Base-by-base conservation (phyloP, 2,888 invertebrate species). In the Dasysyrphus albostriatus region DNA sequence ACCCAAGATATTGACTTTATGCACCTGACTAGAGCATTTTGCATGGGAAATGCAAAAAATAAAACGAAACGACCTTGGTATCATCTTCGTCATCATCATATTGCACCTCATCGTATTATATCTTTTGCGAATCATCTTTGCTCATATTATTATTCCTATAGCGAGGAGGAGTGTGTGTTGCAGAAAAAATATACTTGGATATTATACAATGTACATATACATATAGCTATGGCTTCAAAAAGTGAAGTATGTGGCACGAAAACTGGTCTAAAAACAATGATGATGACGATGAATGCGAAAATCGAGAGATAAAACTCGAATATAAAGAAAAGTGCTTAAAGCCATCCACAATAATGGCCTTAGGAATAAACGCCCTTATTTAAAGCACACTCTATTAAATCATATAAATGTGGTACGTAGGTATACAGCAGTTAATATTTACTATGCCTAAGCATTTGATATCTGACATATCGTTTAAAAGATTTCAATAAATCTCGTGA, bases 21-120 rank as follows among this genome's bases (percentile, higher is more conserved):
- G 73, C 79, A 79, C 56, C 63, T 44, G 67, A 67, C 56, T 63
- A 44, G 44, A 75, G 49, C 75, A 47, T 54, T 73, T 73, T 69
- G 73, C 78, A 61, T 69, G 29, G n/a, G 10, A 54, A 56, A 74
- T 69, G 54, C 69, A 58, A 69, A 75, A 39, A 42, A 83, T 75
- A 83, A 75, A 76, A 73, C 72, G 14, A 16, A 69, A 61, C 67
- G 84, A 74, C 81, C 81, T 77, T 77, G 59, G 59, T 54, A 44
- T 19, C 72, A 54, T 73, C 67, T 67, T 51, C 65, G 61, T 67
- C 80, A 59, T 61, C 54, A 61, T 79, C 67, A 67, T 67, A 85
- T 74, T 85, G 81, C 81, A 81, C 67, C 81, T 81, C 81, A 69
- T 81, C 84, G 67, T 49, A 49, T 67, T 49, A 34, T 49, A 81